Evolutionary conservation across 2,113 vertebrate species (phyloP), one percentile per base, ranked within the genome.

Genomic region (Corydoras sp.): DNA sequence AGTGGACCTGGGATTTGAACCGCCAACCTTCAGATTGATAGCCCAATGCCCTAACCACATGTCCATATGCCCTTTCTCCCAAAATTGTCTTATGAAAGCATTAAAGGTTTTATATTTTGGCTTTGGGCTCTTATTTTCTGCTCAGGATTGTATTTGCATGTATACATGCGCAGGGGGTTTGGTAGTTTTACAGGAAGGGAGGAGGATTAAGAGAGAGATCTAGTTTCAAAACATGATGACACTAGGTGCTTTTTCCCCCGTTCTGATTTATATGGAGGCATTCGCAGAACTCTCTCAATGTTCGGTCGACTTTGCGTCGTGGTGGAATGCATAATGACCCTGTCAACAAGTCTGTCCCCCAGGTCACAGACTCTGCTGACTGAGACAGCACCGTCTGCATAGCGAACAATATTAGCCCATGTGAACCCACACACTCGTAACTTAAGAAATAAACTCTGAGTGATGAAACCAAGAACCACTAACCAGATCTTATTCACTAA

Each of bases 331-430:
- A 53, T 63, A 73, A 73, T 48, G 58, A 59, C 58, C 64, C 77
- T 68, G 68, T 62, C 74, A 71, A 53, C 68, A 71, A 59, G 67
- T 48, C 29, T 48, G 68, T 10, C 14, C 56, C 56, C 48, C 51
- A 12, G 58, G 53, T 67, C 53, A 67, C 7, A 15, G 70, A 30
- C 14, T 62, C 62, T 74, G 31, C 14, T 58, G 62, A 76, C 30
- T 50, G 58, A 76, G 65, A 71, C 76, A 71, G 6, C 65, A 58
- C 77, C 43, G 74, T 79, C 74, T 71, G 71, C 74, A 79, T 55
- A 74, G 75, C 74, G 55, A 24, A 54, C 69, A 71, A 74, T 68
- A 66, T 73, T 68, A 75, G 61, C 49, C 59, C 71, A 48, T 61
- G 58, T 14, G 56, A 30, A 60, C 60, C 14, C 63, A n/a, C 49